These are phyloP conservation scores for Euclidia mi DNA, from an alignment of 2,888 invertebrate genomes.

Conservation along the genomic window DNA sequence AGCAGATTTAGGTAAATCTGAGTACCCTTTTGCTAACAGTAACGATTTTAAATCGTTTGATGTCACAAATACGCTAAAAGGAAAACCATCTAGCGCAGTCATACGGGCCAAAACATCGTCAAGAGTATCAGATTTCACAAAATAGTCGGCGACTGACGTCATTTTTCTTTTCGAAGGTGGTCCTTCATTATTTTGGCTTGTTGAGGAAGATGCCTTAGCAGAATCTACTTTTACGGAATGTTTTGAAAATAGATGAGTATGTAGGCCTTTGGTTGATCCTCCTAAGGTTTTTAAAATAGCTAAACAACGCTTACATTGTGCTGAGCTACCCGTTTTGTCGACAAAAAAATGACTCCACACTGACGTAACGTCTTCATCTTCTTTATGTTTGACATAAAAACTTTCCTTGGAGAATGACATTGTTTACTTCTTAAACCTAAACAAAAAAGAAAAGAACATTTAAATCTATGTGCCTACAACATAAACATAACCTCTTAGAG, in stretches of 20 bases:
- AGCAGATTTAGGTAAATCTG: slow-evolving; percentile 1
- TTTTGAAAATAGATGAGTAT: neutral
- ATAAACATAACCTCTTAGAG: too few relatives aligned
- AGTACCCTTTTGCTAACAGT: neutral
- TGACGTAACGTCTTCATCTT: too few relatives aligned
- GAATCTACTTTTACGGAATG: neutral
- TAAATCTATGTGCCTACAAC: too few relatives aligned
- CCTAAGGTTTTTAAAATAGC: too few relatives aligned
- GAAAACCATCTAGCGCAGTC: neutral
- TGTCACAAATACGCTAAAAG: neutral
- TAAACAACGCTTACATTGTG: too few relatives aligned
- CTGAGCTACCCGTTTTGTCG: too few relatives aligned
- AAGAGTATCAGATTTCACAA: neutral
- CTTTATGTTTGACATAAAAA: too few relatives aligned
- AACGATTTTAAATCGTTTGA: neutral
- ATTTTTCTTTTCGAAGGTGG: neutral
- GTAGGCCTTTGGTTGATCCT: neutral
- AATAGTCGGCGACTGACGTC: neutral
- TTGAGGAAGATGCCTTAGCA: neutral
- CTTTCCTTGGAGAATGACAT: too few relatives aligned
- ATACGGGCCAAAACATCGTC: neutral
- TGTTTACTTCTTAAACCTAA: too few relatives aligned
- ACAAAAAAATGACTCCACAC: too few relatives aligned
- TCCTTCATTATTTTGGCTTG: neutral
- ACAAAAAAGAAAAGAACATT: too few relatives aligned